Evolutionary conservation across 2,888 invertebrate genomes (phyloP).

Genomic region (Brachylomia viminalis): DNA sequence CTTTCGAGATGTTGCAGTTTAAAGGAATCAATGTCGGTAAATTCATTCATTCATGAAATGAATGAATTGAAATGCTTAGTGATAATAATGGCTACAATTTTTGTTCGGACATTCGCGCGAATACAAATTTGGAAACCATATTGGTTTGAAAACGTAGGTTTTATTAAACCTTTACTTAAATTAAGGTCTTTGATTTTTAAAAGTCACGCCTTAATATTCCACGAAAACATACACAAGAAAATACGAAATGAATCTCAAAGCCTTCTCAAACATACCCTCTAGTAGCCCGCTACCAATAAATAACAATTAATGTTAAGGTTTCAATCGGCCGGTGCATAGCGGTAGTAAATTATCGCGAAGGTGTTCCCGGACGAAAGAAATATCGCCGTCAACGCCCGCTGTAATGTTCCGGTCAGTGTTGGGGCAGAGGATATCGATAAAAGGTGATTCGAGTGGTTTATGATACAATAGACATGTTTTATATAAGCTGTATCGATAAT

Average conservation of each 20-base stretch:
- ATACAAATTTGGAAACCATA: too few relatives aligned
- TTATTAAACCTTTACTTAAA: neutral
- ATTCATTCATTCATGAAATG: too few relatives aligned
- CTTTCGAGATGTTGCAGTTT: neutral
- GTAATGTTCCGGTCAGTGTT: constrained; percentile 76
- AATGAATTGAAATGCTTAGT: too few relatives aligned
- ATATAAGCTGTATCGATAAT: neutral
- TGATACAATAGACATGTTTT: constrained; percentile 26
- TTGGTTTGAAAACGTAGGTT: neutral
- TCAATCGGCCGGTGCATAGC: constrained; percentile 78
- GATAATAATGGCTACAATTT: neutral
- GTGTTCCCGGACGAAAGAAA: constrained; percentile 84
- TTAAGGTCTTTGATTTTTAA: neutral
- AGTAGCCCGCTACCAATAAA: constrained; percentile 73
- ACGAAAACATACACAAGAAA: neutral
- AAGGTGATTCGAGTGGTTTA: constrained; percentile 32
- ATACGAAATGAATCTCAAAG: neutral
- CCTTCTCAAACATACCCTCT: constrained; percentile 36
- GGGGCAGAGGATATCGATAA: constrained; percentile 56
- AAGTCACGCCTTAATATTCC: neutral
- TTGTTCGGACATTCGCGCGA: neutral
- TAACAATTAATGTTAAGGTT: constrained; percentile 83
- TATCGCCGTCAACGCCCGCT: constrained; percentile 82
- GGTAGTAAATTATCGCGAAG: constrained; percentile 77
- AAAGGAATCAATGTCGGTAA: neutral